phyloP scores from a whole-genome alignment of 2,888 invertebrate genomes.

The Steromphala cineraria region DNA sequence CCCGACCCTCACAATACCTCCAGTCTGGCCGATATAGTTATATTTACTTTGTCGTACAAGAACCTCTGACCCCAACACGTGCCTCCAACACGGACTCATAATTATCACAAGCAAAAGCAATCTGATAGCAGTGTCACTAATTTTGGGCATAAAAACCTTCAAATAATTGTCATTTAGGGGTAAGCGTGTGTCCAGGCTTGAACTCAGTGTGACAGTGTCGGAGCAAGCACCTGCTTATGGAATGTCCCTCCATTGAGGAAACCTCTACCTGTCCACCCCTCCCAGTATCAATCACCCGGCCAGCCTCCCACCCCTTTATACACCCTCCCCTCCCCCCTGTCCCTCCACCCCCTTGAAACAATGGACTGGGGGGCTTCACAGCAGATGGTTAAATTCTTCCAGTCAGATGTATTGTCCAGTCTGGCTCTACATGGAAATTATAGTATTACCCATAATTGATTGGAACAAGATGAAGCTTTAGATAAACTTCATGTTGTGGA shows the following conservation, averaged over 20 bases:
- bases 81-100: background rate
- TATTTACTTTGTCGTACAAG: background rate
- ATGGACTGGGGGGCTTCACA: background rate
- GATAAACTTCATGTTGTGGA: background rate
- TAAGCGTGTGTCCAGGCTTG: background rate
- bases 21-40: too few species aligned
- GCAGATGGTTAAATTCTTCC: constrained; percentile 3
- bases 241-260: background rate
- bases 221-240: background rate
- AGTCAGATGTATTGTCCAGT: background rate
- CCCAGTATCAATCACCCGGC: background rate
- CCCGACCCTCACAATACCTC: too few species aligned
- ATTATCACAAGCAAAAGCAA: constrained; percentile 7
- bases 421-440: background rate
- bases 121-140: constrained; percentile 1
- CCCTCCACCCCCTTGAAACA: background rate
- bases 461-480: background rate
- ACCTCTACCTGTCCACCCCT: background rate
- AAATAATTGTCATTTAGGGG: background rate
- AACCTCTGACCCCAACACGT: background rate
- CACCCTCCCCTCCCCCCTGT: background rate
- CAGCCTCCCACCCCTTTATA: background rate
- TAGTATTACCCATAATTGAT: background rate
- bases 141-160: background rate
- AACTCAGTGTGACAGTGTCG: background rate